Conservation (phyloP, 2,888 invertebrate species). For the Chalcis sispes region DNA sequence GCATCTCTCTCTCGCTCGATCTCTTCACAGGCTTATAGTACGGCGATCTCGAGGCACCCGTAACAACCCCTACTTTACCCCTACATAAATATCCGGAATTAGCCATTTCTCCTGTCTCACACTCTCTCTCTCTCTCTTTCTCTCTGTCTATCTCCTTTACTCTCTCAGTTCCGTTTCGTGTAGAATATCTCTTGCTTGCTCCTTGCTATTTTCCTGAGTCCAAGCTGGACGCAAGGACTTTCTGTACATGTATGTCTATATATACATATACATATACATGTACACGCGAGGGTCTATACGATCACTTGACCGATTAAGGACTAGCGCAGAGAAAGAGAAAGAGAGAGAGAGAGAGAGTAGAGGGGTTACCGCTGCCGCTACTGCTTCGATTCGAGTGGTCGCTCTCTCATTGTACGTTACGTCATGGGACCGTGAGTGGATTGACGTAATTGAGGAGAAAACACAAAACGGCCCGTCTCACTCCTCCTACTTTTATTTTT, state of each 20-base stretch:
- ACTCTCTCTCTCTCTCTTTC: slow-evolving; percentile 60
- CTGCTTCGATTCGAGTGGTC: slow-evolving; percentile 69
- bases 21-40: slow-evolving; percentile 73
- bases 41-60: slow-evolving; percentile 72
- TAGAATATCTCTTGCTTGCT: slow-evolving; percentile 57
- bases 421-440: slow-evolving; percentile 72
- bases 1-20: slow-evolving; percentile 45
- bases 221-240: too few relatives aligned
- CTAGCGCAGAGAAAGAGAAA: slow-evolving; percentile 56
- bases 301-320: slow-evolving; percentile 77
- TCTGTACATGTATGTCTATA: slow-evolving; percentile 4
- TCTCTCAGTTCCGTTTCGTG: too few relatives aligned
- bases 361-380: slow-evolving; percentile 46
- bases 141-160: slow-evolving; percentile 60
- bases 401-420: slow-evolving; percentile 69
- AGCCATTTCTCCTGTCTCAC: slow-evolving; percentile 75
- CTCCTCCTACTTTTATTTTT: too few relatives aligned
- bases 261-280: slow-evolving; percentile 56
- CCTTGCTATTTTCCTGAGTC: slow-evolving; percentile 47
- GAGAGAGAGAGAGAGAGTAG: slow-evolving; percentile 55
- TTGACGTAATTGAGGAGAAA: slow-evolving; percentile 76
- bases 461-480: slow-evolving; percentile 69
- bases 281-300: slow-evolving; percentile 67
- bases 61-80: slow-evolving; percentile 74
- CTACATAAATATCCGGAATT: slow-evolving; percentile 77